Percentiles rank a stretch among this genome's conserved stretches.
Evolutionary conservation across 1,140 invertebrate species (phyloP).

Genomic region (Pectinophora gossypiella): DNA sequence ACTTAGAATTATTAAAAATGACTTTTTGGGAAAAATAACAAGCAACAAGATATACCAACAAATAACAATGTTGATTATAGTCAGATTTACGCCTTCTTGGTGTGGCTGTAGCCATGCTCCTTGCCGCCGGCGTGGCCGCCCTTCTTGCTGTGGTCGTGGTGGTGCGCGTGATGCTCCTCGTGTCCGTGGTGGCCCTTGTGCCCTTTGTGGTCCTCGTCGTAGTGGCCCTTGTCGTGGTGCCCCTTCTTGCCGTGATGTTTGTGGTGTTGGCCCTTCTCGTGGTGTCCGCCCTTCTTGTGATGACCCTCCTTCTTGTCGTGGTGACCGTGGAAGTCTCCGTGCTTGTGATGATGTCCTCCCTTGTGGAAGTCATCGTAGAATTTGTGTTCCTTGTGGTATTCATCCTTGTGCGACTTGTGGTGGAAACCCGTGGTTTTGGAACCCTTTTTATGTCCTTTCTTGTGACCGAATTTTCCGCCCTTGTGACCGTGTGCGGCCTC

Average conservation of each 20-base stretch:
- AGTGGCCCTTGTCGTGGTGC: constrained; percentile 82
- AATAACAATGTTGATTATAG: not conserved
- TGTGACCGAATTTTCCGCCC: constrained; percentile 83
- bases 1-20: constrained; percentile 22
- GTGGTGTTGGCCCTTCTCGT: constrained; percentile 82
- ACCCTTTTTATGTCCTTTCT: constrained; percentile 87
- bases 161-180: constrained; percentile 80
- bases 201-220: constrained; percentile 78
- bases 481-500: constrained; percentile 85
- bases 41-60: constrained; percentile 18
- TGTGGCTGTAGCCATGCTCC: constrained; percentile 78
- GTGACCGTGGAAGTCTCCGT: constrained; percentile 82
- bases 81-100: constrained; percentile 51
- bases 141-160: constrained; percentile 81
- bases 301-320: constrained; percentile 82
- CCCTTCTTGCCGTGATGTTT: constrained; percentile 85
- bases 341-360: constrained; percentile 82
- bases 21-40: constrained; percentile 23
- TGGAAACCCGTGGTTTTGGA: constrained; percentile 86
- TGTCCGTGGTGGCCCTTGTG: constrained; percentile 79
- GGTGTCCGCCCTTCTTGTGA: constrained; percentile 82
- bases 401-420: constrained; percentile 87
- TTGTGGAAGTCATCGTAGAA: constrained; percentile 89
- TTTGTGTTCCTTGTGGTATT: constrained; percentile 89
- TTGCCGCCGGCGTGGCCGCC: constrained; percentile 79